phyloP scores from a whole-genome alignment of 1,140 invertebrate species.

The Platorchestia sp. region DNA sequence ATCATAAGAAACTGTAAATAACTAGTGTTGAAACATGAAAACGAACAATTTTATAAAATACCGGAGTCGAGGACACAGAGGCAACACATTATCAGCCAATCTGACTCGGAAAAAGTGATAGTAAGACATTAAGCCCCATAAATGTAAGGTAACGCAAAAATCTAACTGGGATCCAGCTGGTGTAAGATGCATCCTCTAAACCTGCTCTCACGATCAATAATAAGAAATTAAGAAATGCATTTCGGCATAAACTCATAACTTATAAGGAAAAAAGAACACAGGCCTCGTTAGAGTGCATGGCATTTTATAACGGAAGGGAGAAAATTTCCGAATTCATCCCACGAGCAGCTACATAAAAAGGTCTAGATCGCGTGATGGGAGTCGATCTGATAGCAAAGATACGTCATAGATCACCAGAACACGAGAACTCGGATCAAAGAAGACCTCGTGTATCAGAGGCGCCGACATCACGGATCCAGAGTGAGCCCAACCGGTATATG shows the following conservation, averaged over 20 bases:
- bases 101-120: neutral
- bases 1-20: too few relatives aligned
- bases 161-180: neutral
- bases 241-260: neutral
- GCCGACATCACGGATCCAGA: neutral
- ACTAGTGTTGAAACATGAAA: too few relatives aligned
- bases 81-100: neutral
- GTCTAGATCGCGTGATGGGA: neutral
- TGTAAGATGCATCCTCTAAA: neutral
- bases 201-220: neutral
- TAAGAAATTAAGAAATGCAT: neutral
- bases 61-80: neutral
- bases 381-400: constrained; percentile 31
- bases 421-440: constrained; percentile 5
- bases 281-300: neutral
- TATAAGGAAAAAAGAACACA: neutral
- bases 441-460: neutral
- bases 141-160: neutral
- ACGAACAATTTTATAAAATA: neutral
- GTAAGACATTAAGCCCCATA: neutral
- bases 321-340: neutral
- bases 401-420: constrained; percentile 10
- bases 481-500: neutral
- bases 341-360: neutral
- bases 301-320: neutral